A percentile compares a stretch with the other conserved stretches of the same genome.
These are phyloP conservation scores for Cottus gobio DNA, from an alignment of 2,113 vertebrate genomes.

Conservation along the genomic window DNA sequence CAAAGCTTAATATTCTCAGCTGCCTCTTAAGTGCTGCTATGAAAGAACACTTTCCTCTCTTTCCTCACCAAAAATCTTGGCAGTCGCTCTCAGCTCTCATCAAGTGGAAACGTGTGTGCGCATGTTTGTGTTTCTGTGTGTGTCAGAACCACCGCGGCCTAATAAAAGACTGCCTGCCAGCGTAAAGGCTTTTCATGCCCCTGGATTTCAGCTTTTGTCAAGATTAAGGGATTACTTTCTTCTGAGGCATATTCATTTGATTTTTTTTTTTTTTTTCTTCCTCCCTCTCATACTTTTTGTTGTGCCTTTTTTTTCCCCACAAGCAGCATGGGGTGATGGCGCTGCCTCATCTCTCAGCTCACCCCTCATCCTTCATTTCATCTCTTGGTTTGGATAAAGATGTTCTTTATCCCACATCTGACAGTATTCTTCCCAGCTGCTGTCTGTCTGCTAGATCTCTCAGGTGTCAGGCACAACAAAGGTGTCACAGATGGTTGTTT, in stretches of 20 bases:
- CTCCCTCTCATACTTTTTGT: slow-evolving; percentile 60
- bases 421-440: slow-evolving; percentile 45
- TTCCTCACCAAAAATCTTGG: slow-evolving; percentile 51
- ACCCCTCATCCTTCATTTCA: slow-evolving; percentile 61
- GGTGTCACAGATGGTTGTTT: not conserved
- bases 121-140: slow-evolving; percentile 41
- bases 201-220: slow-evolving; percentile 78
- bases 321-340: slow-evolving; percentile 11
- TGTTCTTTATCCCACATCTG: slow-evolving; percentile 54
- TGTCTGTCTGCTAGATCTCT: slow-evolving; percentile 36
- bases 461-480: slow-evolving; percentile 43
- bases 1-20: slow-evolving; percentile 50
- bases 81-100: slow-evolving; percentile 31
- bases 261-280: slow-evolving; percentile 31
- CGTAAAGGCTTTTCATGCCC: slow-evolving; percentile 73
- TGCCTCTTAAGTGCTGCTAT: slow-evolving; percentile 56
- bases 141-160: slow-evolving; percentile 65
- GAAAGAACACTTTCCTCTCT: slow-evolving; percentile 61
- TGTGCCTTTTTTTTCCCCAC: slow-evolving; percentile 10
- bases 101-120: slow-evolving; percentile 51
- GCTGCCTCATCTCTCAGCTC: slow-evolving; percentile 51
- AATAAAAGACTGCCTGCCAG: slow-evolving; percentile 75
- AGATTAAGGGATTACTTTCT: slow-evolving; percentile 82
- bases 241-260: slow-evolving; percentile 73
- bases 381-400: slow-evolving; percentile 45